Conservation (phyloP, 2,113 vertebrate genomes). For the Corythornis madagascariensis region DNA sequence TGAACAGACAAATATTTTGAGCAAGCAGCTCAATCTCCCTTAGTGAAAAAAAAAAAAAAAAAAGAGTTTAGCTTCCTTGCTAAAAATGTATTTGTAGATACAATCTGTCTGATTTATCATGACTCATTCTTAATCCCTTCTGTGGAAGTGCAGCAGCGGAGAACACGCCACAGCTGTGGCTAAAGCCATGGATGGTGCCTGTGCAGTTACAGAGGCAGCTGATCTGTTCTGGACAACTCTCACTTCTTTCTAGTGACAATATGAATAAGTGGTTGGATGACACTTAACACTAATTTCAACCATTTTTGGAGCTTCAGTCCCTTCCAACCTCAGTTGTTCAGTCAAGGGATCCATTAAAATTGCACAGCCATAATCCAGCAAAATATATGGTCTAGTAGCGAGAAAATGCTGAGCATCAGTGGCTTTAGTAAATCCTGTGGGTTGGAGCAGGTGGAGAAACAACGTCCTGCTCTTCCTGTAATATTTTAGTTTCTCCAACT, state of each 20-base stretch:
- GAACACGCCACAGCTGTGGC: rapidly evolving
- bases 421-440: no score
- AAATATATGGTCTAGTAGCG: neutral
- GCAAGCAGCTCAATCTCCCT: neutral
- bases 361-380: neutral
- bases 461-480: neutral
- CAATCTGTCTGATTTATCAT: neutral
- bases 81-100: neutral
- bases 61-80: neutral
- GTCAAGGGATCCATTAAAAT: neutral
- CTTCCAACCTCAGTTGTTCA: neutral
- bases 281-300: neutral
- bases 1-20: neutral
- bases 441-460: rapidly evolving
- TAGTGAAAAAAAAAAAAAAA: neutral
- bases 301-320: neutral
- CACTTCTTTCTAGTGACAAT: neutral
- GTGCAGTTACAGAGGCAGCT: neutral
- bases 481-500: neutral
- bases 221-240: neutral
- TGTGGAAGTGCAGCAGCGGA: neutral
- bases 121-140: neutral
- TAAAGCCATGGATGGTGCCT: neutral
- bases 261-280: neutral
- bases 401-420: neutral